Conservation (phyloP, 2,113 vertebrate genomes). For the Menidia beryllina region DNA sequence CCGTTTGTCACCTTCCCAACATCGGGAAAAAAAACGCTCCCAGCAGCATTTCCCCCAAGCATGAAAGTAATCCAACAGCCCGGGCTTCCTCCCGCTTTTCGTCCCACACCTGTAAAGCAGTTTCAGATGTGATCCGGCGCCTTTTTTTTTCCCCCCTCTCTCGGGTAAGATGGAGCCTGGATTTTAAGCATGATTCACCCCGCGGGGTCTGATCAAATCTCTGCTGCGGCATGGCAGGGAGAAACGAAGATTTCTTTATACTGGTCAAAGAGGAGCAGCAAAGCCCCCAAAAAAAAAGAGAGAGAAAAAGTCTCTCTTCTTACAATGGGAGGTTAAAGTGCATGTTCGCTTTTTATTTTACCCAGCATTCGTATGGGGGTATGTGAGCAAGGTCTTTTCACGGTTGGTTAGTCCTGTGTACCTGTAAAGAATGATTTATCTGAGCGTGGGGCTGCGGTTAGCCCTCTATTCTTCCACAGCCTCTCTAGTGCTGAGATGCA, state of each 20-base stretch:
- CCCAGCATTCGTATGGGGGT: slow-evolving; percentile 23
- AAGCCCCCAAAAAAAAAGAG: slow-evolving; percentile 11
- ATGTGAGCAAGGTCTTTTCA: slow-evolving; percentile 35
- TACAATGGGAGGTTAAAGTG: slow-evolving; percentile 36
- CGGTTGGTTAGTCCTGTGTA: slow-evolving; percentile 34
- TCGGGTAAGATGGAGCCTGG: slow-evolving; percentile 15
- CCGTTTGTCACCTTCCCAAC: slow-evolving; percentile 50
- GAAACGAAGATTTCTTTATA: background rate
- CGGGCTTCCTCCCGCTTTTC: slow-evolving; percentile 10
- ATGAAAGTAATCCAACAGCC: slow-evolving; percentile 34
- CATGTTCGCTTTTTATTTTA: slow-evolving; percentile 22
- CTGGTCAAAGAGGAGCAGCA: slow-evolving; percentile 19
- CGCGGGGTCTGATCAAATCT: slow-evolving; percentile 59
- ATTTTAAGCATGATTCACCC: slow-evolving; percentile 81
- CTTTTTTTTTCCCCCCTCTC: background rate
- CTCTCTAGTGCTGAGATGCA: slow-evolving; percentile 37
- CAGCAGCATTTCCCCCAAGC: slow-evolving; percentile 49
- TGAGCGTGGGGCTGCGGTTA: slow-evolving; percentile 11
- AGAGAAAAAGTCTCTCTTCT: background rate
- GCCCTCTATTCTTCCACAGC: slow-evolving; percentile 16
- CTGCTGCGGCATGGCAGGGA: slow-evolving; percentile 77
- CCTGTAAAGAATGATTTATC: slow-evolving; percentile 42
- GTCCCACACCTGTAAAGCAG: slow-evolving; percentile 38
- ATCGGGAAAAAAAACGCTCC: slow-evolving; percentile 54
- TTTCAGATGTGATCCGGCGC: slow-evolving; percentile 31